phyloP scores from a whole-genome alignment of 1,140 invertebrate species.

The Drosophila parvula region DNA sequence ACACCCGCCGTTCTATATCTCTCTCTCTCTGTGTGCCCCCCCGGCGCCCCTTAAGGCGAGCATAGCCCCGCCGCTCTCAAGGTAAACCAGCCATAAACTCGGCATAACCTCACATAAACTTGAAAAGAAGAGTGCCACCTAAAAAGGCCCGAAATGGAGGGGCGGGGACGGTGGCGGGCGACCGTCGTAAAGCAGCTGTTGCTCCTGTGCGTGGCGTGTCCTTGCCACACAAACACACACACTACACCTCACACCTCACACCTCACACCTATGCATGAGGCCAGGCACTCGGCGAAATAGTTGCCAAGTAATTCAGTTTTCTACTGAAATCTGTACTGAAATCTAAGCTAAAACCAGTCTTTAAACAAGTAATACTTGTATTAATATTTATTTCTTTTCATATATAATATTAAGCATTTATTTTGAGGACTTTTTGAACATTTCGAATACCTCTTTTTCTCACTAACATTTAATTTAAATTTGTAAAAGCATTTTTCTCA shows the following conservation, averaged over 20 bases:
- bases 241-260: background rate
- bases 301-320: background rate
- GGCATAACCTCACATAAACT: conserved; percentile 60
- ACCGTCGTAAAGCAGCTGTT: conserved; percentile 58
- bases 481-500: too few species aligned
- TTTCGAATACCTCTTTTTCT: too few species aligned
- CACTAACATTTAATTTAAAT: too few species aligned
- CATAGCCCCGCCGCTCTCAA: conserved; percentile 7
- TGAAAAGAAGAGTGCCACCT: conserved; percentile 48
- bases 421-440: too few species aligned
- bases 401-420: too few species aligned
- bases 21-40: background rate
- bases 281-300: conserved; percentile 7
- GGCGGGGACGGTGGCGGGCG: background rate
- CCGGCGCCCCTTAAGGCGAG: background rate
- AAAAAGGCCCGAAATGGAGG: conserved; percentile 40
- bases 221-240: conserved; percentile 33
- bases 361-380: too few species aligned
- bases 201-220: conserved; percentile 55
- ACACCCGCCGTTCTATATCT: conserved; percentile 1
- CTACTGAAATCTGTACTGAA: too few species aligned
- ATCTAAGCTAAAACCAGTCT: too few species aligned
- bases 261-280: background rate
- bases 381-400: too few species aligned
- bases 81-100: conserved; percentile 54